phyloP scores from a whole-genome alignment of 2,888 invertebrate species.

The Drosophila picticornis region DNA sequence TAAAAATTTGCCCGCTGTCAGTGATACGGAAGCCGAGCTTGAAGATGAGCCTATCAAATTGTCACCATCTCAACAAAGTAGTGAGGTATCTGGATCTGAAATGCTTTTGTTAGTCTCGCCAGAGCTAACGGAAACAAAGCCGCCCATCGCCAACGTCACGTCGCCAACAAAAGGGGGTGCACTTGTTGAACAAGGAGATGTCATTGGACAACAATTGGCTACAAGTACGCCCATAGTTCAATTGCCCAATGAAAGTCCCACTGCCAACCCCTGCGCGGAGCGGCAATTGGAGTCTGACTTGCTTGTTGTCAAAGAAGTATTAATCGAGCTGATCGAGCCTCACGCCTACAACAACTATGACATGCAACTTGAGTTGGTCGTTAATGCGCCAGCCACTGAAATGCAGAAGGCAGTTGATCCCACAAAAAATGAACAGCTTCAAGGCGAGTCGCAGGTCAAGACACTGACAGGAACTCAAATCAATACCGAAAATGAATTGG shows the following conservation, averaged over 20 bases:
- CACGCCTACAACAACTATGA: not conserved
- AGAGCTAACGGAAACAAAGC: slow-evolving; percentile 11
- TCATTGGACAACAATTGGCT: slow-evolving; percentile 4
- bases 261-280: not conserved
- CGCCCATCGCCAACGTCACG: slow-evolving; percentile 61
- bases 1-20: slow-evolving; percentile 48
- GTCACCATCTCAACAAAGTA: not conserved
- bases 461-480: not conserved
- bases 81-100: not conserved
- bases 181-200: not conserved
- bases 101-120: not conserved
- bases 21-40: slow-evolving; percentile 42
- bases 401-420: not conserved
- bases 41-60: not conserved
- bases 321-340: slow-evolving; percentile 79
- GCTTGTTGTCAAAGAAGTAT: slow-evolving; percentile 73
- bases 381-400: not conserved
- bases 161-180: slow-evolving; percentile 47
- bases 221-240: slow-evolving; percentile 18
- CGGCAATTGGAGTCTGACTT: slow-evolving; percentile 30
- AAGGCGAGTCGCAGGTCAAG: not conserved
- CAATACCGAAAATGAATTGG: slow-evolving; percentile 2
- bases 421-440: not conserved
- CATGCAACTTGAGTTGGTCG: not conserved
- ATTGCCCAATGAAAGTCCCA: slow-evolving; percentile 33